Evolutionary conservation across 2,888 invertebrate genomes (phyloP).

Genomic region (Standfussiana lucernea): DNA sequence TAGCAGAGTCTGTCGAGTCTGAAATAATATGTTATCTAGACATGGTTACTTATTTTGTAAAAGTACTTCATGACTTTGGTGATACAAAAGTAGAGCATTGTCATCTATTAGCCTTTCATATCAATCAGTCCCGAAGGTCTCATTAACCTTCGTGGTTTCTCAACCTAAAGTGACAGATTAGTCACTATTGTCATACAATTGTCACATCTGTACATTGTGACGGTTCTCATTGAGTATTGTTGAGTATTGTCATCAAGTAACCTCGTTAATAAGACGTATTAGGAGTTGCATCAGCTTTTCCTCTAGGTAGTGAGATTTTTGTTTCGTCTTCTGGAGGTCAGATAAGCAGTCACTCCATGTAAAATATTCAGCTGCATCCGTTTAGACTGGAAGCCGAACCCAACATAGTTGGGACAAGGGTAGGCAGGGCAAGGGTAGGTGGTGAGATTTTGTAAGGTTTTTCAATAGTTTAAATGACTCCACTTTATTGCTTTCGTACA

Average conservation of each 20-base stretch:
- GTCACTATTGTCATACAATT: conserved; percentile 44
- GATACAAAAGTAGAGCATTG: conserved; percentile 40
- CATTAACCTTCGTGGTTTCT: conserved; percentile 46
- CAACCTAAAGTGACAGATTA: conserved; percentile 55
- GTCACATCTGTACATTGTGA: conserved; percentile 55
- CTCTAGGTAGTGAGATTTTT: background rate
- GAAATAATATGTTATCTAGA: background rate
- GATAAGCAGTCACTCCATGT: background rate
- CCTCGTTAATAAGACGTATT: conserved; percentile 52
- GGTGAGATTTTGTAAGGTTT: background rate
- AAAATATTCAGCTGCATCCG: background rate
- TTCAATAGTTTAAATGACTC: too few relatives aligned
- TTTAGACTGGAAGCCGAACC: background rate
- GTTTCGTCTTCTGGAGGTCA: background rate
- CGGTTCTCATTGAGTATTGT: conserved; percentile 61
- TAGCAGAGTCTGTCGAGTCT: too few relatives aligned
- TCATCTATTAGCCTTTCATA: conserved; percentile 44
- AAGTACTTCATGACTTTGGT: background rate
- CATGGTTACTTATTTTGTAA: conserved; percentile 17
- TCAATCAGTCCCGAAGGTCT: conserved; percentile 56
- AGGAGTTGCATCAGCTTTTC: conserved; percentile 45
- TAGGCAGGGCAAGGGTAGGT: background rate
- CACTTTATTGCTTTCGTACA: too few relatives aligned
- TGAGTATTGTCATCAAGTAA: conserved; percentile 49
- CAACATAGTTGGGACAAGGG: background rate